Conservation (phyloP, 1,140 invertebrate species). For the Trichomalopsis sarcophagae region DNA sequence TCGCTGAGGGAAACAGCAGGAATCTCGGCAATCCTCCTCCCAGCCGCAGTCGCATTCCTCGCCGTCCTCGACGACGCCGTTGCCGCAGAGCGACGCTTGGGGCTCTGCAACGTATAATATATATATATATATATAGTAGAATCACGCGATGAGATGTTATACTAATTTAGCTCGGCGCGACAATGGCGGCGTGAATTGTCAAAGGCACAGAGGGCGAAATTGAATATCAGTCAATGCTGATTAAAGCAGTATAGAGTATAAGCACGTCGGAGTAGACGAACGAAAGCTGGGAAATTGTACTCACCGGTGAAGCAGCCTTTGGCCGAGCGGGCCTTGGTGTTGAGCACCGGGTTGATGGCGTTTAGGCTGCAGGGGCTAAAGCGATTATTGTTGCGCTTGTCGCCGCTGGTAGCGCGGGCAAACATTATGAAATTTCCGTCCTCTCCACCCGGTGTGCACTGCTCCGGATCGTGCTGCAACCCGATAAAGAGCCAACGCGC, state of each 20-base stretch:
- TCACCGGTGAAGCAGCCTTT: constrained; percentile 95
- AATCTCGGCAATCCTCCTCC: constrained; percentile 94
- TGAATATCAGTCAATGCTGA: too few relatives aligned
- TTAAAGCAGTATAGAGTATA: too few relatives aligned
- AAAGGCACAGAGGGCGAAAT: too few relatives aligned
- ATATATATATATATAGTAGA: too few relatives aligned
- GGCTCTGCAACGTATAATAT: constrained; percentile 83
- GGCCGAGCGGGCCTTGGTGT: constrained; percentile 90
- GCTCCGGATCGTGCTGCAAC: constrained; percentile 94
- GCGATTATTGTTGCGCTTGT: constrained; percentile 96
- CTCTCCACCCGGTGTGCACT: constrained; percentile 92
- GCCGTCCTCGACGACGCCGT: constrained; percentile 95
- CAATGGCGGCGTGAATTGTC: too few relatives aligned
- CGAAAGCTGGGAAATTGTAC: constrained; percentile 31
- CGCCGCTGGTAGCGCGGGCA: constrained; percentile 95
- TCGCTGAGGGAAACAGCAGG: constrained; percentile 94
- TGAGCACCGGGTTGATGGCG: constrained; percentile 95
- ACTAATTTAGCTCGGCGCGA: background rate
- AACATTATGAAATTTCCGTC: constrained; percentile 99
- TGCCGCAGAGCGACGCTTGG: constrained; percentile 94
- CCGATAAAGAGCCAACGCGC: constrained; percentile 27
- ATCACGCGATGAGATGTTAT: background rate
- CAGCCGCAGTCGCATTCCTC: constrained; percentile 99
- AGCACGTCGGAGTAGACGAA: background rate
- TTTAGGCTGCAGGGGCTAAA: constrained; percentile 94